Conservation (phyloP, 1,140 invertebrate species). For the Goniozus legneri region DNA sequence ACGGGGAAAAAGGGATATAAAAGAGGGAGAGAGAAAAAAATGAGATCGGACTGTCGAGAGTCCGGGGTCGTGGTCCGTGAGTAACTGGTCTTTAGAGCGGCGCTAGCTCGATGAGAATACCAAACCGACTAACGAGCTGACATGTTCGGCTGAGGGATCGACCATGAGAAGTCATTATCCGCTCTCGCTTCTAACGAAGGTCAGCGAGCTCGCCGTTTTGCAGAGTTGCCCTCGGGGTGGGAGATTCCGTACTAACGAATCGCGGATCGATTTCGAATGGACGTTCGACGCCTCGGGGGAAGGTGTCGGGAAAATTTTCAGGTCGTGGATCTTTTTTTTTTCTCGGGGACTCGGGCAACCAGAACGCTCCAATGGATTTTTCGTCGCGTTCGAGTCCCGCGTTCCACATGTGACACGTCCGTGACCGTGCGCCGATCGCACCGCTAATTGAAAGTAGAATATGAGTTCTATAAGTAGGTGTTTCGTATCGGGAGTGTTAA, state of each 20-base stretch:
- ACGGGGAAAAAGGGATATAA: neutral
- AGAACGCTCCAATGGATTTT: neutral
- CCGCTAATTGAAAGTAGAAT: neutral
- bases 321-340: neutral
- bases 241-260: no score
- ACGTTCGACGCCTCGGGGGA: no score
- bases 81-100: neutral
- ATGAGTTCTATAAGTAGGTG: neutral
- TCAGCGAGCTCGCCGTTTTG: no score
- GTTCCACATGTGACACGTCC: conserved; percentile 33
- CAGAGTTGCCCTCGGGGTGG: no score
- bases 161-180: neutral
- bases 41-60: neutral
- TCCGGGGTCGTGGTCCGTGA: neutral
- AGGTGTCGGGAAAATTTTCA: neutral
- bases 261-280: no score
- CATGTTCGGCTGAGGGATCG: neutral
- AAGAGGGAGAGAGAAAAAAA: neutral
- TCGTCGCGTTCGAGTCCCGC: neutral
- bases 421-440: conserved; percentile 19
- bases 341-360: neutral
- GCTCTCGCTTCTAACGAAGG: neutral
- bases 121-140: neutral
- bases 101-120: neutral
- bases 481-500: no score